Percentiles rank a stretch among this genome's conserved stretches.
phyloP scores from a whole-genome alignment of 2,113 vertebrate genomes.

The Cyphomyrus discorhynchus region DNA sequence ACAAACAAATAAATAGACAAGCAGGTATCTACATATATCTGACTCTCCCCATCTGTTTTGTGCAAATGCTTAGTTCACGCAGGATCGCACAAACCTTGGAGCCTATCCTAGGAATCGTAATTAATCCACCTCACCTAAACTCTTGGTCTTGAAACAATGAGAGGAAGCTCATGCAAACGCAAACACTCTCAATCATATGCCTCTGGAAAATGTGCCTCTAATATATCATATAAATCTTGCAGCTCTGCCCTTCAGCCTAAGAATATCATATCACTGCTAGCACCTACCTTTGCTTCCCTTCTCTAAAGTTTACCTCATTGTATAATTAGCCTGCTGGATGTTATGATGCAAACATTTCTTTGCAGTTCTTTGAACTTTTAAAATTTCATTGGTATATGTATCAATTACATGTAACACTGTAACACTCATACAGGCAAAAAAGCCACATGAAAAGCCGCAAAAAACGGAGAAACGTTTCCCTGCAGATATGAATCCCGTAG shows the following conservation, averaged over 20 bases:
- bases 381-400: neutral
- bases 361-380: neutral
- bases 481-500: neutral
- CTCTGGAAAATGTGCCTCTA: neutral
- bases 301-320: neutral
- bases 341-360: neutral
- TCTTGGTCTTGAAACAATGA: neutral
- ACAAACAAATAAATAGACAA: neutral
- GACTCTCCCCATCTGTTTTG: neutral
- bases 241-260: neutral
- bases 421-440: neutral
- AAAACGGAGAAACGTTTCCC: neutral
- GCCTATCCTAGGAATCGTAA: neutral
- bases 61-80: neutral
- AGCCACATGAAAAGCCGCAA: neutral
- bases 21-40: neutral
- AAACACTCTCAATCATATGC: neutral
- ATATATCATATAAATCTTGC: neutral
- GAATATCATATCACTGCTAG: neutral
- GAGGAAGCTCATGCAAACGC: neutral
- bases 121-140: neutral
- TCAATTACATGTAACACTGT: neutral
- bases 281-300: neutral
- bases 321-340: neutral
- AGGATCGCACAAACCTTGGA: neutral